Conservation (phyloP, 2,888 invertebrate genomes). For the Hesperia comma region DNA sequence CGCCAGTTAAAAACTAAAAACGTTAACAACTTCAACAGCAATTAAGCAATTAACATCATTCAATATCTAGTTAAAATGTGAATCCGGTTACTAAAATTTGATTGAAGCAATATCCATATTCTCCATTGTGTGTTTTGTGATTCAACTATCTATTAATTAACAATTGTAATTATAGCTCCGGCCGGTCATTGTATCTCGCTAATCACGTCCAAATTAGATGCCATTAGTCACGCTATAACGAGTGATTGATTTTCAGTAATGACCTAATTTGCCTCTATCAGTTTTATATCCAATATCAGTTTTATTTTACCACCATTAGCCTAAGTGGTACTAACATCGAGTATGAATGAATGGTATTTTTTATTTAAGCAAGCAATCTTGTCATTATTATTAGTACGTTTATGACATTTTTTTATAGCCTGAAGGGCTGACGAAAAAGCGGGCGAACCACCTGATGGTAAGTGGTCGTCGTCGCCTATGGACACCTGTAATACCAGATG, state of each 20-base stretch:
- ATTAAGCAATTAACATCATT: no score
- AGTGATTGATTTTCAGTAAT: constrained; percentile 25
- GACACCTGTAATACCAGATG: no score
- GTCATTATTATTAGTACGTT: no score
- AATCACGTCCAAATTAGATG: constrained; percentile 20
- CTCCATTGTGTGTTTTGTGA: constrained; percentile 2
- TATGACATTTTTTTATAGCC: no score
- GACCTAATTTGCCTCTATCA: neutral
- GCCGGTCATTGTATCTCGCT: constrained; percentile 11
- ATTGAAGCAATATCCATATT: neutral
- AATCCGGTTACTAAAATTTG: neutral
- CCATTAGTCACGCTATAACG: constrained; percentile 24
- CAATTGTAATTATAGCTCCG: neutral
- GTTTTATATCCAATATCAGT: neutral
- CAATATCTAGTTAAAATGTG: no score
- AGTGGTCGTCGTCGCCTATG: no score
- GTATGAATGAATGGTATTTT: no score
- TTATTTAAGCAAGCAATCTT: no score
- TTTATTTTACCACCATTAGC: neutral
- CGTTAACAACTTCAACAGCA: no score
- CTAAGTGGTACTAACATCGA: neutral
- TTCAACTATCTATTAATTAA: neutral
- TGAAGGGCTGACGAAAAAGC: no score
- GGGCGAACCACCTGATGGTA: no score
- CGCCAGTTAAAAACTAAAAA: no score